Base-by-base conservation (phyloP, 2,888 invertebrate species). In the Apoda limacodes region DNA sequence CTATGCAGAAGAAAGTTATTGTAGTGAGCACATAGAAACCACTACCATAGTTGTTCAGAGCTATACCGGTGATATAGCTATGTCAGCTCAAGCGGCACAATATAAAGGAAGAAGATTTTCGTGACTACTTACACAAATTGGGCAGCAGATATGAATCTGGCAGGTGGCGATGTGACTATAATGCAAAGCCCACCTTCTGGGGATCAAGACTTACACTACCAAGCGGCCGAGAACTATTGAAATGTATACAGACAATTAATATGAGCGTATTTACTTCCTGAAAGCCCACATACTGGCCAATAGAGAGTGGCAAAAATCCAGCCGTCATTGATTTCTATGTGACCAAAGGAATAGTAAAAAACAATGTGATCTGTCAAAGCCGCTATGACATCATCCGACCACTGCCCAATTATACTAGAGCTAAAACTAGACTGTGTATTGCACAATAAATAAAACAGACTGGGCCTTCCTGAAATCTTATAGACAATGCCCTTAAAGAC, bases 351-450 rank as follows among this genome's bases (percentile, higher is more conserved):
- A 38, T 39, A 5, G 25, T 27, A 13, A 34, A 27, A 13, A 32
- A 30, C 11, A 34, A 28, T n/a, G 29, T 43, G n/a, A 28, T 32
- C 30, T 3, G 37, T 40, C 15, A 11, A 26, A 2, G 37, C n/a
- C n/a, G n/a, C n/a, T 31, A 12, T 36, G 35, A 25, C 36, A 28
- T 28, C 44, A 42, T 2, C 13, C 40, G 22, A 39, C 42, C 5
- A 40, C 42, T 22, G 41, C 43, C 26, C 41, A 45, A 34, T 39
- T 37, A 20, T n/a, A n/a, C n/a, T n/a, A n/a, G n/a, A n/a, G n/a
- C n/a, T n/a, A n/a, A n/a, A n/a, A n/a, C n/a, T n/a, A n/a, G n/a
- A n/a, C n/a, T n/a, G n/a, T n/a, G n/a, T n/a, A n/a, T n/a, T n/a
- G n/a, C n/a, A n/a, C n/a, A n/a, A n/a, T n/a, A n/a, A n/a, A n/a